Evolutionary conservation across 2,888 invertebrate genomes (phyloP).

Genomic region (Tipula lateralis): DNA sequence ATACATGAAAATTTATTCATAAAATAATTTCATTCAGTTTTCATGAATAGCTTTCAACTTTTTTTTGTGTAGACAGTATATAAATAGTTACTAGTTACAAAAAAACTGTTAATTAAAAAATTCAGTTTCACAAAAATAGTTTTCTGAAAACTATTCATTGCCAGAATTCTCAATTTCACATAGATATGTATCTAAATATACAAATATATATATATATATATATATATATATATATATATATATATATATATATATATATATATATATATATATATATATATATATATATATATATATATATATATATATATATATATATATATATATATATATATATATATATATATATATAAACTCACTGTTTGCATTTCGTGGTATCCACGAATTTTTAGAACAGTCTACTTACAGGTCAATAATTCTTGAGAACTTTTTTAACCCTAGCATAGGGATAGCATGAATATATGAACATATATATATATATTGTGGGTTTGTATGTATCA

Average conservation of each 20-base stretch:
- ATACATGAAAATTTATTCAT: no score
- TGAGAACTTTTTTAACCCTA: neutral
- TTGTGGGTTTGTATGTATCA: neutral
- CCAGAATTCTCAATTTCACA: neutral
- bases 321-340: no score
- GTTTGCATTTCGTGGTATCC: neutral
- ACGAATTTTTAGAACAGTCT: neutral
- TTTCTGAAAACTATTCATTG: neutral
- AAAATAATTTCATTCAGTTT: neutral
- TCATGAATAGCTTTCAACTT: neutral
- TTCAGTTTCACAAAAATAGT: neutral
- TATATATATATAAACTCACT: neutral
- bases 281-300: no score
- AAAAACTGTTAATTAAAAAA: neutral
- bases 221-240: no score
- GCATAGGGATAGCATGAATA: neutral
- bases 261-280: no score
- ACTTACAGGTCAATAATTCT: neutral
- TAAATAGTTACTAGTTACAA: neutral
- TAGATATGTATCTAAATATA: no score
- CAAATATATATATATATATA: no score
- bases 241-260: no score
- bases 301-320: no score
- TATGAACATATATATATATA: neutral
- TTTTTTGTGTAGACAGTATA: neutral